A percentile compares a stretch with the other conserved stretches of the same genome.
These are phyloP conservation scores for Autographa gamma DNA, from an alignment of 2,888 invertebrate genomes.

Conservation along the genomic window DNA sequence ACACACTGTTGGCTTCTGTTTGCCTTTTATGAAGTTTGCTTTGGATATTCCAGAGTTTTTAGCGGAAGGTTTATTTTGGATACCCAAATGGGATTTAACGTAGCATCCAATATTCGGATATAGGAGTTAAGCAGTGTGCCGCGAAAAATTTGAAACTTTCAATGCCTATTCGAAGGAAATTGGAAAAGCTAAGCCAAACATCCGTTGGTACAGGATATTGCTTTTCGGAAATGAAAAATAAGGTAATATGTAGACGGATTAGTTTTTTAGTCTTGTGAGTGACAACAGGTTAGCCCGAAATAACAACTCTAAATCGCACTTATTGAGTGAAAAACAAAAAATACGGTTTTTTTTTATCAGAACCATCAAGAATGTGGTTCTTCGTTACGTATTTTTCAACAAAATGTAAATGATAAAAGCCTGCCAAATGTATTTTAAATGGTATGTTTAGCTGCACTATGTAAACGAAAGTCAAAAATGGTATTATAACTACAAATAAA, in stretches of 20 bases:
- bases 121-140: conserved; percentile 46
- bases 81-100: conserved; percentile 33
- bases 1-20: neutral
- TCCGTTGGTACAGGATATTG: conserved; percentile 79
- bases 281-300: neutral
- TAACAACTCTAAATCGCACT: neutral
- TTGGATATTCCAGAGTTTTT: neutral
- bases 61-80: conserved; percentile 33
- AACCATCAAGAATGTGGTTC: no score
- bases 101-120: conserved; percentile 49
- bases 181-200: conserved; percentile 83
- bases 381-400: no score
- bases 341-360: no score
- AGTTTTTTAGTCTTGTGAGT: conserved; percentile 16
- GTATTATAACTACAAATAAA: no score
- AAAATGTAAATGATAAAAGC: no score
- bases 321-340: neutral
- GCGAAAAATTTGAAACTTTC: conserved; percentile 68
- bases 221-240: conserved; percentile 79
- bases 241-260: conserved; percentile 50
- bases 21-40: neutral
- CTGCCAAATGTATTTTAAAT: no score
- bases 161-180: conserved; percentile 78
- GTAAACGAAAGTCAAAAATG: no score
- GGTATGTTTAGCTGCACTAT: no score